Percentiles rank a stretch among this genome's conserved stretches.
phyloP scores from a whole-genome alignment of 2,797 vertebrate genomes.

The Ara ararauna region DNA sequence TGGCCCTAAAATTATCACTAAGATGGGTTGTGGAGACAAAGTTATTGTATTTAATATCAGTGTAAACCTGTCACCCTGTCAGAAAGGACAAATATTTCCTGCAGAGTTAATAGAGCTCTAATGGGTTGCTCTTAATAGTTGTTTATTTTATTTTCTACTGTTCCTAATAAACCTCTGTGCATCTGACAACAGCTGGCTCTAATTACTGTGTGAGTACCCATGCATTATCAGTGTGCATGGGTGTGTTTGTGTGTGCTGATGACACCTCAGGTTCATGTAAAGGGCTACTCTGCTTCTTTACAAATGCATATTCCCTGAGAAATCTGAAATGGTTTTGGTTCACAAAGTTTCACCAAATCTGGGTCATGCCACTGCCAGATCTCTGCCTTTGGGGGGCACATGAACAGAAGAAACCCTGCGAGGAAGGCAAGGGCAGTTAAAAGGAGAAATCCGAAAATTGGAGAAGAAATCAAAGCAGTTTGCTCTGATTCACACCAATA shows the following conservation, averaged over 20 bases:
- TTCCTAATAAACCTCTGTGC: slow-evolving; percentile 30
- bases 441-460: not conserved
- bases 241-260: not conserved
- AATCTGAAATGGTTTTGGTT: not conserved
- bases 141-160: slow-evolving; percentile 60
- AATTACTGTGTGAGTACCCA: not conserved
- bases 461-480: not conserved
- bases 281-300: not conserved
- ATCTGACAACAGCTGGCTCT: slow-evolving; percentile 32
- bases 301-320: not conserved
- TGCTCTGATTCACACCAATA: not conserved
- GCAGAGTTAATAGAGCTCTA: not conserved
- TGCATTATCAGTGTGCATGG: not conserved
- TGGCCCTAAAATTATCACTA: not conserved
- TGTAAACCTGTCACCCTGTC: not conserved
- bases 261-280: not conserved
- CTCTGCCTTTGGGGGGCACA: not conserved
- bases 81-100: slow-evolving; percentile 35
- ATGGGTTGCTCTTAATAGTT: slow-evolving; percentile 2
- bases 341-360: not conserved
- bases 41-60: not conserved
- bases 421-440: not conserved
- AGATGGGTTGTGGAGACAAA: not conserved
- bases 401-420: not conserved
- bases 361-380: not conserved